These are phyloP conservation scores for Galerucella pusilla DNA, from an alignment of 2,888 invertebrate genomes.

Conservation along the genomic window DNA sequence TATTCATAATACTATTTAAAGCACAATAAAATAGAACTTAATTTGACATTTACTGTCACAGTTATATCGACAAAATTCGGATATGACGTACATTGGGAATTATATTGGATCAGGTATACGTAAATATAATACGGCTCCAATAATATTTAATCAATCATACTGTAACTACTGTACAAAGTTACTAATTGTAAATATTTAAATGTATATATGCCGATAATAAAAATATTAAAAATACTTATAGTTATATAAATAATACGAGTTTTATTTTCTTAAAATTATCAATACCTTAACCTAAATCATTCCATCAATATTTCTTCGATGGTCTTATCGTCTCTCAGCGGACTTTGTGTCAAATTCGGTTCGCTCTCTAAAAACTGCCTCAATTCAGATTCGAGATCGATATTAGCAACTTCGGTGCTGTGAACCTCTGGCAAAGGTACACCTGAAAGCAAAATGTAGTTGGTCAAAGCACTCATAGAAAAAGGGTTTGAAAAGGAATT, in stretches of 20 bases:
- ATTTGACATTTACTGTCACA: too few species aligned
- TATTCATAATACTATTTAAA: too few species aligned
- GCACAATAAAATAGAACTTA: too few species aligned
- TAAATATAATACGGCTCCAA: too few species aligned
- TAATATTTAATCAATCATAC: too few species aligned
- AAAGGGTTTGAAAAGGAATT: too few species aligned
- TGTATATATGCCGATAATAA: neutral
- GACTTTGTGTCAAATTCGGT: constrained; percentile 68
- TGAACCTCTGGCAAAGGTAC: constrained; percentile 48
- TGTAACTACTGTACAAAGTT: too few species aligned
- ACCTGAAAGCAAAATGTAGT: constrained; percentile 27
- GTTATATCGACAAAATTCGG: too few species aligned
- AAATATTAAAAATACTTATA: neutral
- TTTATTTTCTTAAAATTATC: constrained; percentile 12
- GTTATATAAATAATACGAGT: neutral
- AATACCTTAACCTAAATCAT: constrained; percentile 33
- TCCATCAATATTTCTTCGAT: constrained; percentile 65
- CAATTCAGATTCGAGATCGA: constrained; percentile 75
- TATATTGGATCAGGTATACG: too few species aligned
- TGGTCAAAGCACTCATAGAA: neutral
- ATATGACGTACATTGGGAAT: too few species aligned
- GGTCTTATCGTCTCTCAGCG: constrained; percentile 63
- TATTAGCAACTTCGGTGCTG: constrained; percentile 53
- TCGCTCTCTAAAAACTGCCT: constrained; percentile 79
- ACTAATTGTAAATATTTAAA: neutral